Evolutionary conservation across 2,113 vertebrate genomes (phyloP).

Genomic region (Drymodes brunneopygia): DNA sequence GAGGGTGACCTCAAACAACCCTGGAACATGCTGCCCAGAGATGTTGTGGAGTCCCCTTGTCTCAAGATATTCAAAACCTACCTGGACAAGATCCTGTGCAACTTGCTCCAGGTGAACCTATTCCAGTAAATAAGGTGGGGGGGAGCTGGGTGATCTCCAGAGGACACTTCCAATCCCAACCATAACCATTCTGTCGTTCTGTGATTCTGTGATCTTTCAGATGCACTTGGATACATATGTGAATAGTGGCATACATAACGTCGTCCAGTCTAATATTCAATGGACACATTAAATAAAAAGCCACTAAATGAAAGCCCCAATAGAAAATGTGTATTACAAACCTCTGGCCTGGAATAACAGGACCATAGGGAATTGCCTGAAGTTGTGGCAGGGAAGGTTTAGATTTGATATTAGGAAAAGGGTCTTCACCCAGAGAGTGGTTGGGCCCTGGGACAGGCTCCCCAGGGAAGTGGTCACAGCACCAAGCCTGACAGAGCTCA

Average conservation of each 20-base stretch:
- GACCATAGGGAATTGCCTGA: neutral
- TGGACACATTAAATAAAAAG: neutral
- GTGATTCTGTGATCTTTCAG: neutral
- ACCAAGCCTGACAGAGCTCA: neutral
- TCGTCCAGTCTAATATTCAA: neutral
- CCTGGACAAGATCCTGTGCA: neutral
- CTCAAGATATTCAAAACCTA: neutral
- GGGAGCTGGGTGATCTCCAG: neutral
- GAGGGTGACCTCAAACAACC: neutral
- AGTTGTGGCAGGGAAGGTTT: neutral
- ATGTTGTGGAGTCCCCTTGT: neutral
- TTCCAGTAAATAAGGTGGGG: neutral
- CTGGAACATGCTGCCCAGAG: neutral
- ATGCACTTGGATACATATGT: neutral
- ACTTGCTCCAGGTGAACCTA: neutral
- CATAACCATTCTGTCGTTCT: neutral
- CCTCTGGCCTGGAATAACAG: neutral
- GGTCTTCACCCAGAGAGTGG: neutral
- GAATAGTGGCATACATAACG: rapidly evolving
- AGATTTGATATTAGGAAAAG: neutral
- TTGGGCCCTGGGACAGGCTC: neutral
- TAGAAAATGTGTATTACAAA: neutral
- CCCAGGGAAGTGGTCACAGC: too few relatives aligned
- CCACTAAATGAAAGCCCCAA: neutral
- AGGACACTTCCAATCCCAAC: neutral